These are phyloP conservation scores for Agelas oroides DNA, from an alignment of 37 sponge, comb jelly and placozoan species.

Conservation along the genomic window DNA sequence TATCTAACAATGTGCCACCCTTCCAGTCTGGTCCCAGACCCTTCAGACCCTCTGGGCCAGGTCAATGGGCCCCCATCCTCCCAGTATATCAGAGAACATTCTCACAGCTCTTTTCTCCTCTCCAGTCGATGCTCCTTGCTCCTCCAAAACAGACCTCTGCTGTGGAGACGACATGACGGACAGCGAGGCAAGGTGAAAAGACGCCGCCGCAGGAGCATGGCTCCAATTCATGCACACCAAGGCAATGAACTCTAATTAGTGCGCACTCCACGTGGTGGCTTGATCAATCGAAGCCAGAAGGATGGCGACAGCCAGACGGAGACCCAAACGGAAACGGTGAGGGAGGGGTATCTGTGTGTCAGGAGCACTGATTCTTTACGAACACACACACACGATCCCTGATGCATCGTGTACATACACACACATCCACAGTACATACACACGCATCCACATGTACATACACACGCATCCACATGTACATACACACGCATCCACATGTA, in stretches of 20 bases:
- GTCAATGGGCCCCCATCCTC: too few relatives aligned
- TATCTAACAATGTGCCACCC: too few relatives aligned
- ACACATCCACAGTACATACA: too few relatives aligned
- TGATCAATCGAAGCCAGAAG: neutral
- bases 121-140: constrained; percentile 9
- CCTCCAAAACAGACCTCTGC: neutral
- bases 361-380: neutral
- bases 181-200: neutral
- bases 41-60: too few relatives aligned
- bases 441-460: neutral
- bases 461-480: neutral
- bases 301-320: too few relatives aligned
- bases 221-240: neutral
- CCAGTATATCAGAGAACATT: too few relatives aligned
- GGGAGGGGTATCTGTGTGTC: too few relatives aligned
- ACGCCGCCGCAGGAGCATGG: neutral
- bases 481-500: too few relatives aligned
- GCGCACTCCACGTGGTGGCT: constrained; percentile 34
- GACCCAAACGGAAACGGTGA: too few relatives aligned
- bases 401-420: too few relatives aligned
- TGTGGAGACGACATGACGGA: neutral
- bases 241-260: constrained; percentile 20
- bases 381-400: neutral
- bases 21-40: too few relatives aligned
- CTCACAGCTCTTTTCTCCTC: constrained; percentile 17